Base-by-base conservation (phyloP, 1,140 invertebrate genomes). In the Diuraphis noxia region DNA sequence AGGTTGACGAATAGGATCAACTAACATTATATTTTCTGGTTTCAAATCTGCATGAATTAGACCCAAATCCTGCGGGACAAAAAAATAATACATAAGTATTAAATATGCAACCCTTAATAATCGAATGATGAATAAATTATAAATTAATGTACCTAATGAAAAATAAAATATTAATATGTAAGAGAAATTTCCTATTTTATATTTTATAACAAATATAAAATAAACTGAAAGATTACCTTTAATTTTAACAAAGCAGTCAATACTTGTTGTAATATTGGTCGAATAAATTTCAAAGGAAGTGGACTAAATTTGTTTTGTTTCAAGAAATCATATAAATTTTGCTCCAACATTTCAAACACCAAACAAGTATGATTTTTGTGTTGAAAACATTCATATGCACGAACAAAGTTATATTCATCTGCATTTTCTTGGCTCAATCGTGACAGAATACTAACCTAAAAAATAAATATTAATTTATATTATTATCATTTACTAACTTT, bases 251-350 rank as follows among this genome's bases (percentile, higher is more conserved):
- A 96, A 92, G 99, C 99, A 30, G 99, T 99, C 93, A 99, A 95
- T 30, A 92, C 92, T 96, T 99, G 99, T 94, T 99, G 98, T 93
- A 99, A 96, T 93, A 99, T 99, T 77, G 99, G 99, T 94, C 99
- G 95, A 94, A 99, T 99, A 94, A 98, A 99, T 94, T 99, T 99
- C 84, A 99, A 95, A 82, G 99, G 99, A 93, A 99, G 95, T 92
- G 99, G 99, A 93, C 97, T 98, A 94, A 99, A 99, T 95, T 99
- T 99, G 94, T 99, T 99, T 94, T 99, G 98, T 94, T 99, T 99
- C 88, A 99, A 96, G 94, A 99, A 99, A 95, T 99, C 99, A 94
- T 99, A 99, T 91, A 99, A 95, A 95, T 99, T 99, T 95, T 99
- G 99, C 94, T 99, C 99, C 92, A 99, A 96, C 98, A 99, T 99